Conservation (phyloP, 2,113 vertebrate genomes). For the Progne subis region DNA sequence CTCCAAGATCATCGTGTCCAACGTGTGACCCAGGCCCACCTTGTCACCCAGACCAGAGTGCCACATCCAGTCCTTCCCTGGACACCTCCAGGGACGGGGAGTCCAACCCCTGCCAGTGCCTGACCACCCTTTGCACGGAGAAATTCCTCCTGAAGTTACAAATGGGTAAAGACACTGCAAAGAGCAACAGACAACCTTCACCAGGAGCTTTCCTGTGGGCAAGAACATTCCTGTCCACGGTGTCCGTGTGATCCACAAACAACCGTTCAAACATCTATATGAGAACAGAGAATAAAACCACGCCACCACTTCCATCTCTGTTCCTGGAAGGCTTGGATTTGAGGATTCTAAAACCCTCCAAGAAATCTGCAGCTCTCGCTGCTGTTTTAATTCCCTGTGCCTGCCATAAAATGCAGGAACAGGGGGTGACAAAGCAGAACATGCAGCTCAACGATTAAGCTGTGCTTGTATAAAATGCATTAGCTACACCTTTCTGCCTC, state of each 20-base stretch:
- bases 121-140: neutral
- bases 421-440: constrained; percentile 21
- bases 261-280: rapidly evolving
- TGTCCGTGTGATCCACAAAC: rapidly evolving
- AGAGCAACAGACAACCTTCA: neutral
- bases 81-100: neutral
- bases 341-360: neutral
- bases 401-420: neutral
- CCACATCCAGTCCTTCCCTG: neutral
- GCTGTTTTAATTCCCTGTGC: neutral
- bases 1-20: neutral
- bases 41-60: neutral
- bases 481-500: constrained; percentile 2
- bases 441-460: neutral
- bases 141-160: neutral
- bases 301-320: neutral
- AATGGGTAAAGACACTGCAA: neutral
- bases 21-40: neutral
- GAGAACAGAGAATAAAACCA: neutral
- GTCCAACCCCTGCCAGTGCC: neutral
- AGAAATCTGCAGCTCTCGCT: neutral
- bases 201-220: neutral
- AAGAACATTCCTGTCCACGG: neutral
- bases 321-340: neutral
- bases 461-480: constrained; percentile 17